Evolutionary conservation across 2,797 vertebrate species (phyloP), one percentile per base, ranked within the genome.

Genomic region (Pseudocheirus occidentalis): DNA sequence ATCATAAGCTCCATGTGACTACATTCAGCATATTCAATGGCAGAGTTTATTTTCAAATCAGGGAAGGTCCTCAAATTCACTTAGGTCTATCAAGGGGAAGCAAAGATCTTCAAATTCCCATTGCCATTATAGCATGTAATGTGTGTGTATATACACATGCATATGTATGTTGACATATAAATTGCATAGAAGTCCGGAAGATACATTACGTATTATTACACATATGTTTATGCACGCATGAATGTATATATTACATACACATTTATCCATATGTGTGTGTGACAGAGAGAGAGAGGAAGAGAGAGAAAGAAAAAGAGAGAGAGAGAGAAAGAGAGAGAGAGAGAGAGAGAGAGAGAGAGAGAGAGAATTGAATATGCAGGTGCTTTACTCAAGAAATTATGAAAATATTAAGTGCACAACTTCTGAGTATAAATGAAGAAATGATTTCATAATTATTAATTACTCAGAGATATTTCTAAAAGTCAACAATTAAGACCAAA

Each of bases 391-490:
- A 46, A 40, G 34, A 40, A 73, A 40, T 81, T 46, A 46, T 73
- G 21, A 81, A 81, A 46, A 46, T 81, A 46, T 27, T 10, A 81
- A 46, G 21, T 81, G 3, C 2, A 46, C 21, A 46, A 81, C 3
- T 96, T 90, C 13, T 58, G 90, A 50, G 18, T 13, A 92, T 55
- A 2, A 66, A 92, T 93, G 5, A 56, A 96, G 66, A 97, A 98
- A 97, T 97, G 0, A 93, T 92, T 96, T 98, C 91, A 94, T 24
- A 94, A 90, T 3, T 92, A 89, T 5, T 94, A 91, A 95, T 91
- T 93, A 96, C 55, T 58, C 16, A 96, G 6, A 96, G 93, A 54
- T 6, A 6, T 10, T 94, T 34, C 54, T 81, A 11, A 81, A 81
- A 46, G 46, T 46, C 40, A 81, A 0, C 3, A 81, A 27, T 46